phyloP scores from a whole-genome alignment of 2,888 invertebrate species.

The Lampropteryx suffumata region DNA sequence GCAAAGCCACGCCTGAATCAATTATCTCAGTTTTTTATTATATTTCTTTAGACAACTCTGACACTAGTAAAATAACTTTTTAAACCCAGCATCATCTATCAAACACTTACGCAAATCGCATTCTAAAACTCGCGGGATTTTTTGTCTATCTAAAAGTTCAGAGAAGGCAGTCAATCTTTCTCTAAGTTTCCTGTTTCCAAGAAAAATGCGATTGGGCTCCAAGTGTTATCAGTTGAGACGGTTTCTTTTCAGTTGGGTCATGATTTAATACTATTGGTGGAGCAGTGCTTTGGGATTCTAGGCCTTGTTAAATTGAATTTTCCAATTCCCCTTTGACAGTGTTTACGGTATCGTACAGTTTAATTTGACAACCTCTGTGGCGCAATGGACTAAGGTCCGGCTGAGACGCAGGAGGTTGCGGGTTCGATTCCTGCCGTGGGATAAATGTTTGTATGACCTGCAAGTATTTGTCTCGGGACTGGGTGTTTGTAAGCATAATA shows the following conservation, averaged over 20 bases:
- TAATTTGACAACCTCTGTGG: no score
- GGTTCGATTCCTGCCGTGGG: no score
- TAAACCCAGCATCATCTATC: slow-evolving; percentile 2
- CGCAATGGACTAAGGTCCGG: no score
- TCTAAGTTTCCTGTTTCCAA: slow-evolving; percentile 19
- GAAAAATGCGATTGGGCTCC: slow-evolving; percentile 32
- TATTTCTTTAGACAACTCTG: no score
- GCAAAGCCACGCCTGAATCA: no score
- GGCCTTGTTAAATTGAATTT: not conserved
- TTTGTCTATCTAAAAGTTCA: slow-evolving; percentile 28
- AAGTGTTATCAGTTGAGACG: slow-evolving; percentile 33
- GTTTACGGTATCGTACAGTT: no score
- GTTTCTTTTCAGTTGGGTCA: slow-evolving; percentile 22
- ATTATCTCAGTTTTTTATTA: no score
- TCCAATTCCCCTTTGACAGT: no score
- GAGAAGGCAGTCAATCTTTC: slow-evolving; percentile 28
- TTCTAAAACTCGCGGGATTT: slow-evolving; percentile 11
- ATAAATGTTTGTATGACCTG: no score
- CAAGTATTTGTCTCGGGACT: no score
- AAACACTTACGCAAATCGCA: slow-evolving; percentile 4
- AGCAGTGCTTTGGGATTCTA: not conserved
- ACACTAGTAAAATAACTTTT: not conserved
- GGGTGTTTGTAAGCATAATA: no score
- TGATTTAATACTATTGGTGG: slow-evolving; percentile 25
- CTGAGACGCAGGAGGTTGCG: no score